These are phyloP conservation scores for Uloborus diversus DNA, from an alignment of 1,140 invertebrate species.

Conservation along the genomic window DNA sequence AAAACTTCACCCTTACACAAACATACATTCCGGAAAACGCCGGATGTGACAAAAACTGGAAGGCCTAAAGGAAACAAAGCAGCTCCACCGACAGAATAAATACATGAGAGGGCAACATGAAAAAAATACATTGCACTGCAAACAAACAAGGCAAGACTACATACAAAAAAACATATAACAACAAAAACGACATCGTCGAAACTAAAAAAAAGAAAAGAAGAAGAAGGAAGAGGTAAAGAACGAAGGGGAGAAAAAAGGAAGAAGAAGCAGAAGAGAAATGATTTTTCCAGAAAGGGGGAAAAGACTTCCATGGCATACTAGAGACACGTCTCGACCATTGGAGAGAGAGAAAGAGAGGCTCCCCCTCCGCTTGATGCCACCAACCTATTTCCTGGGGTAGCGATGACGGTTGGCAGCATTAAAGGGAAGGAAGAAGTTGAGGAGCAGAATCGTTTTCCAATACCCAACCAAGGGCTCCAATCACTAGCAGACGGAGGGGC, in stretches of 20 bases:
- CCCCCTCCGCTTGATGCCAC: conserved; percentile 32
- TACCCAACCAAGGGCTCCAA: conserved; percentile 49
- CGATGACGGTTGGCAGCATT: conserved; percentile 54
- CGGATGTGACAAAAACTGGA: conserved; percentile 48
- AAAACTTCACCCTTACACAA: conserved; percentile 32
- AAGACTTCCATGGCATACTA: conserved; percentile 36
- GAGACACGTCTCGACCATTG: conserved; percentile 51
- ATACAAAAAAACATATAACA: background rate
- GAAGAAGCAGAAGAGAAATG: conserved; percentile 51
- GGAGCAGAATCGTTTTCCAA: conserved; percentile 55
- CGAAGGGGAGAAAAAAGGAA: conserved; percentile 17
- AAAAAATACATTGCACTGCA: conserved; percentile 42
- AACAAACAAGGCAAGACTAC: conserved; percentile 39
- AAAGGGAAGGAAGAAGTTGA: conserved; percentile 54
- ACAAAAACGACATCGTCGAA: conserved; percentile 47
- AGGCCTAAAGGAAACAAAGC: conserved; percentile 41
- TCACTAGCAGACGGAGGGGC: conserved; percentile 55
- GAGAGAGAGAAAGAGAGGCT: conserved; percentile 1
- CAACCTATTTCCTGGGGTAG: conserved; percentile 37
- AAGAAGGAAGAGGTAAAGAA: conserved; percentile 40
- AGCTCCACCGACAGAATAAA: conserved; percentile 9
- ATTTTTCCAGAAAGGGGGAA: conserved; percentile 43
- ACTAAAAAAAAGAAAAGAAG: too few relatives aligned
- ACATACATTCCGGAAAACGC: conserved; percentile 51
- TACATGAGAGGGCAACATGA: background rate